phyloP scores from a whole-genome alignment of 2,113 vertebrate species.

The Microtus ochrogaster region DNA sequence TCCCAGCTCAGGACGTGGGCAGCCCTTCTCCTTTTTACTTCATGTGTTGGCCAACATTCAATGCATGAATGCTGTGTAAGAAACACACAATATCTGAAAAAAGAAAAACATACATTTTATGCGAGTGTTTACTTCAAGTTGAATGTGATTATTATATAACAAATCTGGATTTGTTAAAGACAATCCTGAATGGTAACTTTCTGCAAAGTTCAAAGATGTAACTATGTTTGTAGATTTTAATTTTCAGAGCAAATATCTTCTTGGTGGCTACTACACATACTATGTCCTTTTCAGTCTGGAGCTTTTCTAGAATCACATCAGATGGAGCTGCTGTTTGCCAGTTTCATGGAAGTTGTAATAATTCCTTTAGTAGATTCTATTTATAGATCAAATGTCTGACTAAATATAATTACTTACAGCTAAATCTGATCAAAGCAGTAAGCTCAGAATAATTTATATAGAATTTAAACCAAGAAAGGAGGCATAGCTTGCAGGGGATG shows the following conservation, averaged over 20 bases:
- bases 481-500: slow-evolving; percentile 64
- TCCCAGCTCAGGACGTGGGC: neutral
- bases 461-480: slow-evolving; percentile 71
- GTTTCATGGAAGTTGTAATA: slow-evolving; percentile 85
- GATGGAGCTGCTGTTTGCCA: slow-evolving; percentile 83
- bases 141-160: slow-evolving; percentile 33
- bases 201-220: neutral
- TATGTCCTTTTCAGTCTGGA: slow-evolving; percentile 79
- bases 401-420: slow-evolving; percentile 86
- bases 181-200: slow-evolving; percentile 7
- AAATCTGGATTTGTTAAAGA: slow-evolving; percentile 44
- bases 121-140: slow-evolving; percentile 1
- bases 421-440: slow-evolving; percentile 81
- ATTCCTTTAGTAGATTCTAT: slow-evolving; percentile 90
- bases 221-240: slow-evolving; percentile 50
- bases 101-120: slow-evolving; percentile 44
- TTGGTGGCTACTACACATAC: slow-evolving; percentile 49
- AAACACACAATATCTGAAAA: neutral
- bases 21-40: slow-evolving; percentile 13
- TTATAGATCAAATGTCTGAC: slow-evolving; percentile 87
- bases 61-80: neutral
- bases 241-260: slow-evolving; percentile 76
- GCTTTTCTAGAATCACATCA: slow-evolving; percentile 85
- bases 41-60: slow-evolving; percentile 8
- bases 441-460: slow-evolving; percentile 80